phyloP scores from a whole-genome alignment of 2,888 invertebrate genomes.

The Melanotus villosus region DNA sequence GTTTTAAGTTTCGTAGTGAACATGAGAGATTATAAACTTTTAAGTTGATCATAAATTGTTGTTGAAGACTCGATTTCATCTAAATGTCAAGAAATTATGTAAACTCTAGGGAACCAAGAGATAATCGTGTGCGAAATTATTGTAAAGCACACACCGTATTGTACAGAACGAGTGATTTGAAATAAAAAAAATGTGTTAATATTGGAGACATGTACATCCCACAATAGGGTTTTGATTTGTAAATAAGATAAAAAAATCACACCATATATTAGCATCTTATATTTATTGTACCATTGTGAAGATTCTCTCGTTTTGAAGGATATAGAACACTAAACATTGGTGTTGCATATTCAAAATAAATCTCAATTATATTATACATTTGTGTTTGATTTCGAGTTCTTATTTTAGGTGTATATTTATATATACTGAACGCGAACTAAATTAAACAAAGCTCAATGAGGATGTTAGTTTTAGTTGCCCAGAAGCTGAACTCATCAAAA shows the following conservation, averaged over 20 bases:
- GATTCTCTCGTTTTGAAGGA: slow-evolving; percentile 31
- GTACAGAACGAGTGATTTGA: slow-evolving; percentile 21
- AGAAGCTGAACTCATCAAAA: too few relatives aligned
- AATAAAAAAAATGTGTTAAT: slow-evolving; percentile 19
- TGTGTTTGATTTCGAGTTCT: background rate
- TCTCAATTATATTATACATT: slow-evolving; percentile 31
- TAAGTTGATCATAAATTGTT: slow-evolving; percentile 25
- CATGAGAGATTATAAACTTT: slow-evolving; percentile 26
- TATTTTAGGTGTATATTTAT: too few relatives aligned
- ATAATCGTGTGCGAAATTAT: slow-evolving; percentile 2
- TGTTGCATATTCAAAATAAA: slow-evolving; percentile 37
- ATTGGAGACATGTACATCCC: background rate
- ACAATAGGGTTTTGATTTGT: slow-evolving; percentile 35
- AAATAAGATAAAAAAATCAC: slow-evolving; percentile 38
- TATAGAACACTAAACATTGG: slow-evolving; percentile 36
- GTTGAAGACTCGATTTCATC: slow-evolving; percentile 24
- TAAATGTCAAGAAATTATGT: slow-evolving; percentile 26
- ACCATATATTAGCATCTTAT: slow-evolving; percentile 43
- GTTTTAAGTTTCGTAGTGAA: slow-evolving; percentile 10
- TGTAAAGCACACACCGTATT: background rate
- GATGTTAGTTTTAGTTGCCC: too few relatives aligned
- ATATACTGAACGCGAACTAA: too few relatives aligned
- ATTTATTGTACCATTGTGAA: slow-evolving; percentile 44
- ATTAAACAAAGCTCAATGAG: too few relatives aligned
- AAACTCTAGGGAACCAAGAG: slow-evolving; percentile 18